Percentiles rank a stretch among this genome's conserved stretches.
These are phyloP conservation scores for Neosalanx taihuensis DNA, from an alignment of 2,797 vertebrate genomes.

Conservation along the genomic window DNA sequence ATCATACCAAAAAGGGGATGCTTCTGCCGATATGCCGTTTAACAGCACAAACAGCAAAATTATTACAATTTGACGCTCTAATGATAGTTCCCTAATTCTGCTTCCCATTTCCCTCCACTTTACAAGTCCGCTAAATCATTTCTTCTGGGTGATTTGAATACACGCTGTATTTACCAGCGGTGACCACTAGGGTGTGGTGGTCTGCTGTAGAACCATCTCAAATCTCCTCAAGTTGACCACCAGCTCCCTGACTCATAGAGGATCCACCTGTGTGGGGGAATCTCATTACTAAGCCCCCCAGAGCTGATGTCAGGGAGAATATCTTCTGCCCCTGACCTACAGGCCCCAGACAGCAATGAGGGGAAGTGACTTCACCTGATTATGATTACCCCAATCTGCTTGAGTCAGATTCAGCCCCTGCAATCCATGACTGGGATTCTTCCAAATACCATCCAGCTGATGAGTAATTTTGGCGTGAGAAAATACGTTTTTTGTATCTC, in stretches of 20 bases:
- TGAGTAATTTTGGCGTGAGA: background rate
- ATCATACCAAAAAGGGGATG: too few relatives aligned
- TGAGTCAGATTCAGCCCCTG: background rate
- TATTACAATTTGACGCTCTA: background rate
- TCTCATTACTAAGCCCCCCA: constrained; percentile 64
- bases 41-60: background rate
- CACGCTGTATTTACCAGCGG: constrained; percentile 7
- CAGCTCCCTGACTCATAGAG: constrained; percentile 11
- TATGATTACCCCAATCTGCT: background rate
- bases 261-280: constrained; percentile 50
- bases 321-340: constrained; percentile 5
- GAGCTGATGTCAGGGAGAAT: constrained; percentile 47
- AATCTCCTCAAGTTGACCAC: too few relatives aligned
- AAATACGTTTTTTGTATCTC: background rate
- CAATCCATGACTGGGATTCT: background rate
- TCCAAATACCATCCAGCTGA: background rate
- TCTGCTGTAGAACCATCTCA: too few relatives aligned
- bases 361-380: background rate
- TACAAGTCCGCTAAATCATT: background rate
- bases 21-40: too few relatives aligned
- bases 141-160: too few relatives aligned
- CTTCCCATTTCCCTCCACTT: background rate
- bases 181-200: background rate
- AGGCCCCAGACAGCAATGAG: background rate
- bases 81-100: background rate